phyloP scores from a whole-genome alignment of 2,797 vertebrate species.

The Ispidina lecontei region DNA sequence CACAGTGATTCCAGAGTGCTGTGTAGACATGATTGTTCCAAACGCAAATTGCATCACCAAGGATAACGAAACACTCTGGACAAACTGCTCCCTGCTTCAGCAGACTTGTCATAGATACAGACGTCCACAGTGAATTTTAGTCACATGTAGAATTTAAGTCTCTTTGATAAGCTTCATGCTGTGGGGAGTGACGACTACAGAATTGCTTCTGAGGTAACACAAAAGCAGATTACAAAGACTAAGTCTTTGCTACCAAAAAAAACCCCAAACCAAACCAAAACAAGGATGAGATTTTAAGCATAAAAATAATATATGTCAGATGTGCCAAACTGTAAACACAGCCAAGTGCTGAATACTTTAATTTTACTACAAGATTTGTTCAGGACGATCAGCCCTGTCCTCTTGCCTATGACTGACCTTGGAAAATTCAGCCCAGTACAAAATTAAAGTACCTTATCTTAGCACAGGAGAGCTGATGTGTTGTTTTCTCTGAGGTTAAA shows the following conservation, averaged over 20 bases:
- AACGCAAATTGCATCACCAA: not conserved
- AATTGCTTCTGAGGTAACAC: not conserved
- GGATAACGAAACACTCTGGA: not conserved
- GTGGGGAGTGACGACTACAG: not conserved
- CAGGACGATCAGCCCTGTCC: not conserved
- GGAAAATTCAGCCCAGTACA: not conserved
- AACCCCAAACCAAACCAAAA: no score
- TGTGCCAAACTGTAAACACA: not conserved
- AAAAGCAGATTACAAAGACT: not conserved
- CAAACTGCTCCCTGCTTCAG: not conserved
- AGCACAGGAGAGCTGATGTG: not conserved
- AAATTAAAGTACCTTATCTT: not conserved
- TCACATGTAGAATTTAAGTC: not conserved
- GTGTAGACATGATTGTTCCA: slow-evolving; percentile 9
- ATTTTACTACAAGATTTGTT: not conserved
- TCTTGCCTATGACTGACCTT: not conserved
- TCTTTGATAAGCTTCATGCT: not conserved
- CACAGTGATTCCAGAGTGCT: not conserved
- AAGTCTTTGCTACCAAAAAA: not conserved
- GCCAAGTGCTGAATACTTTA: not conserved
- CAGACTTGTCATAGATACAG: not conserved
- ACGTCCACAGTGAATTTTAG: not conserved
- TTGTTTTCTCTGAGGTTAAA: not conserved
- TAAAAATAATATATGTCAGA: not conserved
- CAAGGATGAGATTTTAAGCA: not conserved